A percentile compares a stretch with the other conserved stretches of the same genome.
These are phyloP conservation scores for Eupithecia centaureata DNA, from an alignment of 2,888 invertebrate species.

Conservation along the genomic window DNA sequence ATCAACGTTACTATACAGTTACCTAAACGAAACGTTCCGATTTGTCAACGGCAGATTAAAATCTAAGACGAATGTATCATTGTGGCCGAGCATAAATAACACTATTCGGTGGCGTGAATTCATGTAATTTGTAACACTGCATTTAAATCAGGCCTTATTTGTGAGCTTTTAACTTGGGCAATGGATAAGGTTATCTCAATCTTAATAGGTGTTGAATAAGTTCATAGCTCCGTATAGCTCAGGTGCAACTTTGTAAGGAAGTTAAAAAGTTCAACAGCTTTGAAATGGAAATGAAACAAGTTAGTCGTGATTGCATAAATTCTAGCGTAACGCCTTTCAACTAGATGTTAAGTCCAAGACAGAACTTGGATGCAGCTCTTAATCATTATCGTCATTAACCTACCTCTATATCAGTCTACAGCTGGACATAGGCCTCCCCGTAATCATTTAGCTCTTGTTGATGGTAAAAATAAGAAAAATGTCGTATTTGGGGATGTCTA, in stretches of 20 bases:
- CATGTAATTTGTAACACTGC: constrained; percentile 52
- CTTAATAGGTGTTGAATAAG: constrained; percentile 30
- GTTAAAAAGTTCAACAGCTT: constrained; percentile 11
- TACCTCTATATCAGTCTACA: too few species aligned
- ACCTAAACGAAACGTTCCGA: constrained; percentile 54
- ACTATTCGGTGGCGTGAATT: constrained; percentile 54
- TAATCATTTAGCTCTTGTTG: too few species aligned
- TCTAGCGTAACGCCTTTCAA: not conserved
- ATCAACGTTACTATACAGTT: constrained; percentile 47
- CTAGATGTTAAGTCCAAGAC: not conserved
- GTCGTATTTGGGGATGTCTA: not conserved
- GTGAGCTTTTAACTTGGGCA: constrained; percentile 23
- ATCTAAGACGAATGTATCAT: constrained; percentile 71
- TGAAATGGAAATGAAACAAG: constrained; percentile 11
- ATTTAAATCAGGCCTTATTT: constrained; percentile 43
- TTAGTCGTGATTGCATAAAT: constrained; percentile 8
- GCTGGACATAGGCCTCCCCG: too few species aligned
- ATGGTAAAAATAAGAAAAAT: not conserved
- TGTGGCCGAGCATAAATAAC: constrained; percentile 58
- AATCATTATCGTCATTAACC: too few species aligned
- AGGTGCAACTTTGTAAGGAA: constrained; percentile 9
- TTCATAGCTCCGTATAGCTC: constrained; percentile 17
- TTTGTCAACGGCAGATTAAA: constrained; percentile 72
- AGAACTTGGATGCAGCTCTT: not conserved
- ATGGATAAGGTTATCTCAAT: constrained; percentile 33